These are phyloP conservation scores for Philypnodon macrostomus DNA, from an alignment of 2,797 vertebrate genomes.

Conservation along the genomic window DNA sequence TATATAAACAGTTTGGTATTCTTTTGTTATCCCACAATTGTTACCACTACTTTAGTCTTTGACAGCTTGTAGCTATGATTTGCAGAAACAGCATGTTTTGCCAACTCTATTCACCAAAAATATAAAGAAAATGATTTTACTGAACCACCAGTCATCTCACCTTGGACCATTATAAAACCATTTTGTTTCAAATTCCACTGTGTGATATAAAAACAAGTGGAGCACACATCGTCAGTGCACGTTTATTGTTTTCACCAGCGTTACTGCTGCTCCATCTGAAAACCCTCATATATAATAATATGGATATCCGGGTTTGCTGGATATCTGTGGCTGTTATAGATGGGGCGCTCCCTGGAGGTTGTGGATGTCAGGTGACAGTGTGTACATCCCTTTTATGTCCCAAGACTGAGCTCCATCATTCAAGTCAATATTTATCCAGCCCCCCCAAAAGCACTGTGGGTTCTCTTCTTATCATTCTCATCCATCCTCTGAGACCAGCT, in stretches of 20 bases:
- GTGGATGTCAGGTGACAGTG: conserved; percentile 14
- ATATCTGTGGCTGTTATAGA: conserved; percentile 18
- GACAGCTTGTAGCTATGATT: too few species aligned
- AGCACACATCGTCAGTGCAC: conserved; percentile 16
- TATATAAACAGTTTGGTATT: too few species aligned
- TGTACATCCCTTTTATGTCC: conserved; percentile 45
- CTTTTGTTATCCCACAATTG: too few species aligned
- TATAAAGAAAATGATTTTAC: neutral
- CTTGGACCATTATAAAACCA: neutral
- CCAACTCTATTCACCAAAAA: neutral
- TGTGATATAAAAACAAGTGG: conserved; percentile 7
- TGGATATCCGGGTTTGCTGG: conserved; percentile 33
- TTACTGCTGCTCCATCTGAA: conserved; percentile 22
- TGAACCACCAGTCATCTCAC: neutral
- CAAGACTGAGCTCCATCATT: conserved; percentile 61
- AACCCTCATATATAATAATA: conserved; percentile 48
- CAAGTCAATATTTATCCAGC: conserved; percentile 72
- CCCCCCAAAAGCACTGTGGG: too few species aligned
- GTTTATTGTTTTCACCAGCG: conserved; percentile 47
- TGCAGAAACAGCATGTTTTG: too few species aligned
- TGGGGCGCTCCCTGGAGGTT: conserved; percentile 17
- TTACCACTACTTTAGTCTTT: too few species aligned
- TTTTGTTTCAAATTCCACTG: neutral
- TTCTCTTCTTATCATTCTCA: conserved; percentile 55
- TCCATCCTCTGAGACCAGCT: conserved; percentile 40